These are phyloP conservation scores for Stenchaetothrips biformis DNA, from an alignment of 2,888 invertebrate genomes.

Conservation along the genomic window DNA sequence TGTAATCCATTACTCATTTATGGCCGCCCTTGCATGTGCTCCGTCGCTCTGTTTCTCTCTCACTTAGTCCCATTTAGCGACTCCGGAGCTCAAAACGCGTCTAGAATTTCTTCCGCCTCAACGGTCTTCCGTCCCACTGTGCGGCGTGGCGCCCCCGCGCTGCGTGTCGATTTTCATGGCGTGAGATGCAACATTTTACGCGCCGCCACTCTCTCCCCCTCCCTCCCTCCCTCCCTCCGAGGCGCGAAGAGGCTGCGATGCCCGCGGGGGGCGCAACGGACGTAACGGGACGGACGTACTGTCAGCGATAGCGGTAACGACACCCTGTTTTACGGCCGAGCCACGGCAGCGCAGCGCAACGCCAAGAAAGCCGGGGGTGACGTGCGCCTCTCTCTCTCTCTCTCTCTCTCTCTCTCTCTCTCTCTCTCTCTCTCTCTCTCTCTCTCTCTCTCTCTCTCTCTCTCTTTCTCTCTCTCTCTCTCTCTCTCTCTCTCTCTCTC, in stretches of 20 bases:
- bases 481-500: background rate
- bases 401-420: conserved; percentile 1
- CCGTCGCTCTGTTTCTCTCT: background rate
- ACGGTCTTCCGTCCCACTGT: too few species aligned
- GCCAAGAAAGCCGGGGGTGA: too few species aligned
- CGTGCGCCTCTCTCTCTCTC: background rate
- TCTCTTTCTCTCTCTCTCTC: background rate
- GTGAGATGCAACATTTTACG: conserved; percentile 16
- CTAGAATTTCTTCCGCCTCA: too few species aligned
- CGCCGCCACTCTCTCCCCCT: background rate
- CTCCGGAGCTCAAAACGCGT: too few species aligned
- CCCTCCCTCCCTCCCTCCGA: background rate
- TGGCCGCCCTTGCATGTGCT: background rate
- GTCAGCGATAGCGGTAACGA: conserved; percentile 18
- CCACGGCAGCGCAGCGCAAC: background rate
- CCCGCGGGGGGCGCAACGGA: background rate
- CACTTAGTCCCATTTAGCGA: background rate
- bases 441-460: background rate
- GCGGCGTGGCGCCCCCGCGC: background rate
- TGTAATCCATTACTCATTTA: conserved; percentile 24
- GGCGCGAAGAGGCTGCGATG: background rate
- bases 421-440: conserved; percentile 1
- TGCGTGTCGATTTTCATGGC: conserved; percentile 13
- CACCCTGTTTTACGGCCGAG: background rate
- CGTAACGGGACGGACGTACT: background rate